Conservation (phyloP, 2,113 vertebrate species). For the Elgaria multicarinata region DNA sequence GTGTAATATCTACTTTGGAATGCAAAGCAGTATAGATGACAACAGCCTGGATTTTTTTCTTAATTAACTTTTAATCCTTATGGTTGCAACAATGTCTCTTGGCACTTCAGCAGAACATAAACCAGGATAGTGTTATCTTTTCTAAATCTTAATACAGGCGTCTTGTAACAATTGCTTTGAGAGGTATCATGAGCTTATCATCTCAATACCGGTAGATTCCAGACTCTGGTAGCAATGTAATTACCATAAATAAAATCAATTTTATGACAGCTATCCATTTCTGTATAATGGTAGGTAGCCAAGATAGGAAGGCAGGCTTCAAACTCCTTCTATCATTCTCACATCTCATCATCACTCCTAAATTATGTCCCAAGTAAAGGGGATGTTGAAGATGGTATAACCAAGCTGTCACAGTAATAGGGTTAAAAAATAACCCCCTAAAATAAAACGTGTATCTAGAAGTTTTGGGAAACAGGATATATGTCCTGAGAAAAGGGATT, state of each 20-base stretch:
- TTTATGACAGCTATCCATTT: neutral
- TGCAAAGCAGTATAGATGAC: neutral
- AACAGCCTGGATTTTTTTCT: neutral
- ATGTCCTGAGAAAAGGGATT: neutral
- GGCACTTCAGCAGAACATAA: neutral
- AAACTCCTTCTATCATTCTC: neutral
- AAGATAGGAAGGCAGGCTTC: neutral
- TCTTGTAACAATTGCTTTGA: neutral
- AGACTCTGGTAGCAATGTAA: neutral
- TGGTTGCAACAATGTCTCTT: neutral
- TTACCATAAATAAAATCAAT: neutral
- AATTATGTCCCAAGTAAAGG: neutral
- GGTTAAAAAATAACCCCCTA: neutral
- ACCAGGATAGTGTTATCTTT: neutral
- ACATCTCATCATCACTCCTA: neutral
- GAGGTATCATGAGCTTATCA: neutral
- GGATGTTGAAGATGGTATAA: neutral
- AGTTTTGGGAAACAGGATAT: neutral
- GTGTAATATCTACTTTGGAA: neutral
- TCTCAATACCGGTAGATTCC: neutral
- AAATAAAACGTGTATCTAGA: neutral
- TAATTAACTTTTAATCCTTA: conserved; percentile 18
- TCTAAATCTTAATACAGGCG: neutral
- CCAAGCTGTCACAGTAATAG: neutral
- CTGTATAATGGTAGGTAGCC: neutral